Evolutionary conservation across 2,113 vertebrate species (phyloP).

Genomic region (Oryctolagus cuniculus): mOryCun1.1 NC_091435.1:80472501-80473000

Average conservation of each 20-base stretch:
- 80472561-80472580: background rate
- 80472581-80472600: background rate
- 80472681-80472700: slow-evolving; percentile 43
- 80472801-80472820: background rate
- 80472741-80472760: background rate
- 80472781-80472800: background rate
- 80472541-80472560: background rate
- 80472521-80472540: background rate
- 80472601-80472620: slow-evolving; percentile 24
- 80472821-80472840: background rate
- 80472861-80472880: slow-evolving; percentile 18
- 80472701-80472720: background rate
- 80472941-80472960: background rate
- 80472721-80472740: slow-evolving; percentile 22
- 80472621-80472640: slow-evolving; percentile 19
- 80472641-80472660: slow-evolving; percentile 31
- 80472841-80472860: background rate
- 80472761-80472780: background rate
- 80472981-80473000: background rate
- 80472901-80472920: background rate
- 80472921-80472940: background rate
- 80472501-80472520: background rate
- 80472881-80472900: background rate
- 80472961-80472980: background rate
- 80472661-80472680: slow-evolving; percentile 2